Evolutionary conservation across 2,888 invertebrate genomes (phyloP).

Genomic region (Synergus laeviventris): DNA sequence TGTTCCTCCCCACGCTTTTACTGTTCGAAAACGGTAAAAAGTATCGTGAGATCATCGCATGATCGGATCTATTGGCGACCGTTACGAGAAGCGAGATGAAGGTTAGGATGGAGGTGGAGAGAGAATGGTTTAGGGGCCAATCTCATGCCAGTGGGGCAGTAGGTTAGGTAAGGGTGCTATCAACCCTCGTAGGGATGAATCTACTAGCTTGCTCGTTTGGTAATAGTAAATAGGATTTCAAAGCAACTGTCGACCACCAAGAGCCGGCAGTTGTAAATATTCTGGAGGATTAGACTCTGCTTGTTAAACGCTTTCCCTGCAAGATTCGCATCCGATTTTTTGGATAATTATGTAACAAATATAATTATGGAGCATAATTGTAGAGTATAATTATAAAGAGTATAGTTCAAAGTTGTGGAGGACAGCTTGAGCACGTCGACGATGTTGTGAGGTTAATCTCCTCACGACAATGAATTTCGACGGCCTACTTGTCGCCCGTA

Average conservation of each 20-base stretch:
- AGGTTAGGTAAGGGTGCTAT: constrained; percentile 71
- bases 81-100: constrained; percentile 51
- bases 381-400: no score
- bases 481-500: constrained; percentile 75
- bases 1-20: constrained; percentile 6
- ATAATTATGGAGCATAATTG: no score
- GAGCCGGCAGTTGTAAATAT: constrained; percentile 12
- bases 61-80: constrained; percentile 63
- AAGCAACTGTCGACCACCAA: constrained; percentile 18
- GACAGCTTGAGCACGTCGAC: background rate
- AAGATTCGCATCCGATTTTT: background rate
- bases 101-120: constrained; percentile 46
- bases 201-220: constrained; percentile 49
- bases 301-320: background rate
- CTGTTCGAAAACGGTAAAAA: constrained; percentile 40
- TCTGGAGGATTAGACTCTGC: background rate
- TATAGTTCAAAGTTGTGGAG: background rate
- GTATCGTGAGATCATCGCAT: constrained; percentile 63
- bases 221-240: constrained; percentile 32
- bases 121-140: constrained; percentile 48
- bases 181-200: constrained; percentile 52
- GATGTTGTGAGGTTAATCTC: constrained; percentile 40
- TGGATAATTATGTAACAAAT: background rate
- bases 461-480: constrained; percentile 66
- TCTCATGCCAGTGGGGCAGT: constrained; percentile 70